These are phyloP conservation scores for Bombyx mandarina DNA, from an alignment of 1,140 invertebrate species.

Conservation along the genomic window DNA sequence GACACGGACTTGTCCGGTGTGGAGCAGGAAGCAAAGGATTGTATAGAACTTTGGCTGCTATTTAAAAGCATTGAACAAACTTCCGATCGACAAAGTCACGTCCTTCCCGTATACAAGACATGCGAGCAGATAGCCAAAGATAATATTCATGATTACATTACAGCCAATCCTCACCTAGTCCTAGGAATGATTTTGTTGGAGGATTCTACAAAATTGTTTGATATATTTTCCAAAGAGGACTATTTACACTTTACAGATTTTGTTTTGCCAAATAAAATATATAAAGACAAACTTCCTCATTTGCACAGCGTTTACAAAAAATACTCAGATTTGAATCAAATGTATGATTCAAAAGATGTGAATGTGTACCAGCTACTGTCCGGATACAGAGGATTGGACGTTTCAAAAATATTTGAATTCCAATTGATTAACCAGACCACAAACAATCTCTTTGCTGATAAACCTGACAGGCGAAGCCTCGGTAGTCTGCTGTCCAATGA, in stretches of 20 bases:
- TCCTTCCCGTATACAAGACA: conserved; percentile 63
- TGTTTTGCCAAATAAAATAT: conserved; percentile 52
- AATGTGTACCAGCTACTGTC: conserved; percentile 73
- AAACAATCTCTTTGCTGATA: conserved; percentile 37
- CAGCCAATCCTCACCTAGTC: conserved; percentile 57
- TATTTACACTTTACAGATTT: conserved; percentile 59
- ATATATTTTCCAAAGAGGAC: conserved; percentile 60
- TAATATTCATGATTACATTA: conserved; percentile 56
- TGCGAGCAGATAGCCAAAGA: conserved; percentile 62
- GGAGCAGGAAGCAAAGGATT: conserved; percentile 52
- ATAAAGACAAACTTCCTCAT: conserved; percentile 62
- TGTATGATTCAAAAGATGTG: conserved; percentile 58
- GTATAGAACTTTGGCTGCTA: conserved; percentile 63
- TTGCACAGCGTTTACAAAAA: conserved; percentile 59
- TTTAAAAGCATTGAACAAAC: conserved; percentile 66
- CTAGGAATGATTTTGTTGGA: conserved; percentile 63
- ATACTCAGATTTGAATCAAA: conserved; percentile 40
- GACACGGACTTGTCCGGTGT: conserved; percentile 49
- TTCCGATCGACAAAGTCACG: conserved; percentile 58
- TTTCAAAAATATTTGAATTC: conserved; percentile 72
- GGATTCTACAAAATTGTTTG: conserved; percentile 56
- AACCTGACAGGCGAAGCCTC: conserved; percentile 58
- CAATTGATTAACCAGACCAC: conserved; percentile 58
- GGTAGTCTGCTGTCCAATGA: conserved; percentile 52
- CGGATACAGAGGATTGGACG: conserved; percentile 71